Evolutionary conservation across 2,113 vertebrate genomes (phyloP), one percentile per base, ranked within the genome.

Genomic region (Axis porcinus): DNA sequence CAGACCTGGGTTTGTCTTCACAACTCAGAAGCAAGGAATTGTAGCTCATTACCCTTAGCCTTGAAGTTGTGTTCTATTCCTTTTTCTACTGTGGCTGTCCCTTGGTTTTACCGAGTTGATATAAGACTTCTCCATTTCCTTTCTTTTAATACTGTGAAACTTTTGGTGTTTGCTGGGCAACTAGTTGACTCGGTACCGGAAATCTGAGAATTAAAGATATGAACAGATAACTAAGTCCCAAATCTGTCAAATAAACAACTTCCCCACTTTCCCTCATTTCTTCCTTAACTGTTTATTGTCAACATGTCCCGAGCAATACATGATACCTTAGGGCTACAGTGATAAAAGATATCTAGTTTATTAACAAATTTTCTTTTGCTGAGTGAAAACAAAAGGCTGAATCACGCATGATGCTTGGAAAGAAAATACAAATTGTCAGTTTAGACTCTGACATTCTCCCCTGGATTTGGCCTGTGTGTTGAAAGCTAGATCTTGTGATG

Each of bases 121-220:
- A 89, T 78, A 43, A n/a, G 28, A n/a, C 15, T 52, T 21, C 21
- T 15, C 21, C 10, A 25, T 25, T 1, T 23, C 40, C 19, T 92
- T 83, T 85, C 82, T 92, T 91, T 76, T 90, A 89, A 79, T 11
- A 64, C 12, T 87, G 30, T 58, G 30, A 96, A 70, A 67, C 92
- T 60, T 78, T 47, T 94, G 11, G 27, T 57, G 33, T 55, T 86
- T n/a, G 2, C 52, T 36, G 45, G 52, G 33, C 82, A 47, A 27
- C 30, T 74, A 50, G 58, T 91, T 94, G 96, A 95, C 88, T 96
- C 93, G 57, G 57, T 57, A 40, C 52, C 36, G 91, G 84, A 97
- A 97, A 95, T 87, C 79, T 94, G 90, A 21, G 19, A 54, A 45
- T 17, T 28, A 23, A 96, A 87, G 90, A 97, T 95, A 96, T 17